Conservation (phyloP, 2,113 vertebrate species). For the Suncus etruscus region DNA sequence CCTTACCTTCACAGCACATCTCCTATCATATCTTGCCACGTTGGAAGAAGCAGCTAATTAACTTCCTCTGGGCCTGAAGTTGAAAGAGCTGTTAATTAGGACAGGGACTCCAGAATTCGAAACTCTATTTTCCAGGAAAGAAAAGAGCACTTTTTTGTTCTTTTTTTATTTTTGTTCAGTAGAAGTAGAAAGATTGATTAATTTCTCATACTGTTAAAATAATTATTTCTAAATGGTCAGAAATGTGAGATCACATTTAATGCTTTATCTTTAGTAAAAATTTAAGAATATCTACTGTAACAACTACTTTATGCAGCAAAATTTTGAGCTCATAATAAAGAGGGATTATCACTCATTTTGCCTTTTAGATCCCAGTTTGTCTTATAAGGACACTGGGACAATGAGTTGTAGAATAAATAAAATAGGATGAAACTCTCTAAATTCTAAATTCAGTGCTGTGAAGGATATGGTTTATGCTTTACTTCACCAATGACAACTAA, state of each 20-base stretch:
- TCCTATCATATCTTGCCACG: background rate
- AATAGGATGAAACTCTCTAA: conserved; percentile 26
- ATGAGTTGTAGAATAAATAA: background rate
- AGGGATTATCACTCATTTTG: background rate
- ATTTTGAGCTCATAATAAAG: background rate
- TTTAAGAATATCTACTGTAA: too few relatives aligned
- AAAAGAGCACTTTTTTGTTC: background rate
- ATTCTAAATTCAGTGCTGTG: background rate
- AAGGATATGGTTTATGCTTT: background rate
- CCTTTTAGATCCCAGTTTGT: background rate
- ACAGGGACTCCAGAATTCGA: background rate
- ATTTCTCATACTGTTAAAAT: conserved; percentile 38
- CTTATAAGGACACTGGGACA: background rate
- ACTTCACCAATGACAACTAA: background rate
- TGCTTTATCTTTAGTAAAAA: background rate
- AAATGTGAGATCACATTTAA: background rate
- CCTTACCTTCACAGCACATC: conserved; percentile 14
- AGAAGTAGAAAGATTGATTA: background rate
- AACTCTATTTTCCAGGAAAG: background rate
- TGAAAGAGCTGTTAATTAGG: conserved; percentile 3
- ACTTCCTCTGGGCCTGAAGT: background rate
- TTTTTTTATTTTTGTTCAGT: background rate
- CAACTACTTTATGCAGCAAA: background rate
- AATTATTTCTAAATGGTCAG: background rate
- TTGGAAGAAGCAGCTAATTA: conserved; percentile 4